Evolutionary conservation across 2,797 vertebrate species (phyloP).

Genomic region (Potorous gilbertii): DNA sequence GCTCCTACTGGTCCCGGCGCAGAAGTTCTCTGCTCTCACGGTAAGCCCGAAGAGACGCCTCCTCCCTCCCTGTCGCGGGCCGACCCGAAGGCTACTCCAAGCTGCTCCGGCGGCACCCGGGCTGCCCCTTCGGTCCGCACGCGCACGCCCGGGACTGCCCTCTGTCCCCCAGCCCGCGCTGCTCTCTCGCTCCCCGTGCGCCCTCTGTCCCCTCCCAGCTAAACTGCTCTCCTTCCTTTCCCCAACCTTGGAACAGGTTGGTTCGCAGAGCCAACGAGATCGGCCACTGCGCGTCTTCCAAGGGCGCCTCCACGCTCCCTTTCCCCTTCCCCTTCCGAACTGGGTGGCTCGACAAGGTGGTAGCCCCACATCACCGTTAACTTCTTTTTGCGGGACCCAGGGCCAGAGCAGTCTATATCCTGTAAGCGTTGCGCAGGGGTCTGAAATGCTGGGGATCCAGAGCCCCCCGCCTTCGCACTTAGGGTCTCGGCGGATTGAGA

Average conservation of each 20-base stretch:
- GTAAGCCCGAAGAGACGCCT: constrained; percentile 72
- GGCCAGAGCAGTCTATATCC: neutral
- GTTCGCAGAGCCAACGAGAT: neutral
- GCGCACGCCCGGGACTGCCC: neutral
- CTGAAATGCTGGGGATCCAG: neutral
- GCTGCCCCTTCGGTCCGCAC: neutral
- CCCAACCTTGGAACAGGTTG: neutral
- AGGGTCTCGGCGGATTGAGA: neutral
- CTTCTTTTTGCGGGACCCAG: neutral
- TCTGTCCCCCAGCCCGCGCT: neutral
- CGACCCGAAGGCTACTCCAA: neutral
- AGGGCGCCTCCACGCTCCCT: neutral
- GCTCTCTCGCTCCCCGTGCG: neutral
- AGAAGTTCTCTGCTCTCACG: constrained; percentile 86
- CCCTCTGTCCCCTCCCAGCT: neutral
- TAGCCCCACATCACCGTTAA: neutral
- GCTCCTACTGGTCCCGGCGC: constrained; percentile 79
- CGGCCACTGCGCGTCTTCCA: neutral
- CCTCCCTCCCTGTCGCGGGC: neutral
- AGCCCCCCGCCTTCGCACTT: neutral
- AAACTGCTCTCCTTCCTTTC: neutral
- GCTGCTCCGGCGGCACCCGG: neutral
- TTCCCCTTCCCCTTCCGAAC: no score
- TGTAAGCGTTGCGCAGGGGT: neutral
- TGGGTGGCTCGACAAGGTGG: neutral